These are phyloP conservation scores for Mycteria americana DNA, from an alignment of 2,797 vertebrate species.

Conservation along the genomic window DNA sequence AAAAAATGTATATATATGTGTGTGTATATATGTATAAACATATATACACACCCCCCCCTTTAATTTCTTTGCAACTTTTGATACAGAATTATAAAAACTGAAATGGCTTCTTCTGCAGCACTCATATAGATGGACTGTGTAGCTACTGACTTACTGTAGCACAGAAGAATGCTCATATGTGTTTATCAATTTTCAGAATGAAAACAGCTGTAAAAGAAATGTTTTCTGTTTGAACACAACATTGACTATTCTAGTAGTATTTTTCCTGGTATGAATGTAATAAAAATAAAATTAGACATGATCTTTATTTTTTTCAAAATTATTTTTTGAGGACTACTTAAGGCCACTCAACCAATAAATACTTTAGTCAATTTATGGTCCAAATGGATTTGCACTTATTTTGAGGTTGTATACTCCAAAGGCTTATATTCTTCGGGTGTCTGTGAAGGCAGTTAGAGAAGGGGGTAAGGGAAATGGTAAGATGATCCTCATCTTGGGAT, in stretches of 20 bases:
- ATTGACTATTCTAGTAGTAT: slow-evolving; percentile 15
- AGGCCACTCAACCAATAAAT: neutral
- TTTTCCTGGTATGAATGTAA: neutral
- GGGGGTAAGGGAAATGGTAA: neutral
- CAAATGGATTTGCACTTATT: neutral
- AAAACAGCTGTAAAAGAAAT: neutral
- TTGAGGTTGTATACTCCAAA: neutral
- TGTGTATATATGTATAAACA: too few species aligned
- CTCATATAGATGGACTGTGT: neutral
- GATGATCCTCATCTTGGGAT: neutral
- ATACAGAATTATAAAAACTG: neutral
- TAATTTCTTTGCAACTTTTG: neutral
- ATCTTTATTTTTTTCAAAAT: neutral
- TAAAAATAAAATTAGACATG: neutral
- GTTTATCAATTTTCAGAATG: neutral
- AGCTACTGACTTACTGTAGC: neutral
- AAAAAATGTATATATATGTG: too few species aligned
- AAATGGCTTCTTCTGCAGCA: neutral
- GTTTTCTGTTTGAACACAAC: neutral
- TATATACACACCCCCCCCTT: neutral
- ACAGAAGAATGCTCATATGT: neutral
- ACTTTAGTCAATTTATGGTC: neutral
- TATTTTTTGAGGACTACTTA: neutral
- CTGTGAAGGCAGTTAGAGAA: neutral
- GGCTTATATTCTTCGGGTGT: neutral